Conservation (phyloP, 2,888 invertebrate species). For the Drosophila neonasuta region DNA sequence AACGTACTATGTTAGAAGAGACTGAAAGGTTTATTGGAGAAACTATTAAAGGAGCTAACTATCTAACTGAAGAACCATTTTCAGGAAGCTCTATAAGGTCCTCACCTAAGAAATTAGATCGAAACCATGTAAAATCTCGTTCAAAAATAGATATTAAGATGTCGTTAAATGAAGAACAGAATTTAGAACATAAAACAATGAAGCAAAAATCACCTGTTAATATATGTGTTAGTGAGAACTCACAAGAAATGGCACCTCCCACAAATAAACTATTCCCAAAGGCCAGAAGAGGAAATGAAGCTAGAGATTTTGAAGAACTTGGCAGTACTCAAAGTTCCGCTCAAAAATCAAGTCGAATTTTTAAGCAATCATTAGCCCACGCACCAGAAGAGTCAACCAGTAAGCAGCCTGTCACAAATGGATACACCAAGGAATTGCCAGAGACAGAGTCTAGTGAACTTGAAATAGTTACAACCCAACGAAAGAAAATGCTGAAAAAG, state of each 20-base stretch:
- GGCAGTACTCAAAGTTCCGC: neutral
- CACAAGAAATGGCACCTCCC: neutral
- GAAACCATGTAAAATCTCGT: neutral
- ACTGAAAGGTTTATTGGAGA: constrained; percentile 50
- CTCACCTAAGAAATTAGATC: neutral
- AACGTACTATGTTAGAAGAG: constrained; percentile 42
- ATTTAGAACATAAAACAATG: neutral
- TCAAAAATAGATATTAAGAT: constrained; percentile 11
- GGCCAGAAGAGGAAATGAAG: constrained; percentile 3
- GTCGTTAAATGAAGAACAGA: neutral
- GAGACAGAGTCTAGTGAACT: constrained; percentile 10
- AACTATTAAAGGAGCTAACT: constrained; percentile 12
- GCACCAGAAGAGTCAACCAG: neutral
- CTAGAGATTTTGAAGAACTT: neutral
- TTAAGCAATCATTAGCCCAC: neutral
- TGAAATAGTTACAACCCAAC: neutral
- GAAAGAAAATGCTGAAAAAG: constrained; percentile 6
- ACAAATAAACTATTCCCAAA: neutral
- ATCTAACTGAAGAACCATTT: neutral
- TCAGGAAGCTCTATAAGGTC: constrained; percentile 3
- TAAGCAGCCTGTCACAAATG: neutral
- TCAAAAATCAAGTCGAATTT: neutral
- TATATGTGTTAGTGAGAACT: neutral
- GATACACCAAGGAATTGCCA: neutral
- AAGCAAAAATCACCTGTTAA: neutral